phyloP scores from a whole-genome alignment of 92 coral and sea anemone species.

The Porites lobata region DNA sequence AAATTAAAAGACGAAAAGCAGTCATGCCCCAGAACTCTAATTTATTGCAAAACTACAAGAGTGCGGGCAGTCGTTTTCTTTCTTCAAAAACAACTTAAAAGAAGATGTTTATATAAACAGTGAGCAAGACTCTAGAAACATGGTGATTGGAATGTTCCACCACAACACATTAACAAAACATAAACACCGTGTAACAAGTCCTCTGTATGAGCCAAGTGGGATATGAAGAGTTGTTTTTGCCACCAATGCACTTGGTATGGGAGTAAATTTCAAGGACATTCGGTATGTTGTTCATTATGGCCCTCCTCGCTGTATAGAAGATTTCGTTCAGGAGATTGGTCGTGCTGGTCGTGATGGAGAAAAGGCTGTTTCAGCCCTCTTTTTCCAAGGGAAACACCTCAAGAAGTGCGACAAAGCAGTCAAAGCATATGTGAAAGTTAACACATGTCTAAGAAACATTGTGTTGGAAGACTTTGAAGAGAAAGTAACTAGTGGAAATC shows the following conservation, averaged over 20 bases:
- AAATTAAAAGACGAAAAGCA: conserved; percentile 9
- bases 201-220: too few species aligned
- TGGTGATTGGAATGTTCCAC: too few species aligned
- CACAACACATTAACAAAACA: too few species aligned
- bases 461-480: conserved; percentile 24
- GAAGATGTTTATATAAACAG: conserved; percentile 16
- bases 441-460: conserved; percentile 23
- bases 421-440: conserved; percentile 18
- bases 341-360: conserved; percentile 39
- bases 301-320: too few species aligned
- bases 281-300: too few species aligned
- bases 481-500: neutral
- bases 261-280: too few species aligned
- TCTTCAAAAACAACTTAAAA: conserved; percentile 59
- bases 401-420: conserved; percentile 32
- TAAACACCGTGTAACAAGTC: too few species aligned
- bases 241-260: too few species aligned
- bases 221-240: too few species aligned
- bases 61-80: conserved; percentile 61
- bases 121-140: neutral
- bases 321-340: neutral
- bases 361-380: conserved; percentile 12
- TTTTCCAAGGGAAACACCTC: conserved; percentile 24
- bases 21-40: conserved; percentile 42
- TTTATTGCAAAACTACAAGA: conserved; percentile 72